phyloP scores from a whole-genome alignment of 2,797 vertebrate species.

The Scolopax bukidnonensis region DNA sequence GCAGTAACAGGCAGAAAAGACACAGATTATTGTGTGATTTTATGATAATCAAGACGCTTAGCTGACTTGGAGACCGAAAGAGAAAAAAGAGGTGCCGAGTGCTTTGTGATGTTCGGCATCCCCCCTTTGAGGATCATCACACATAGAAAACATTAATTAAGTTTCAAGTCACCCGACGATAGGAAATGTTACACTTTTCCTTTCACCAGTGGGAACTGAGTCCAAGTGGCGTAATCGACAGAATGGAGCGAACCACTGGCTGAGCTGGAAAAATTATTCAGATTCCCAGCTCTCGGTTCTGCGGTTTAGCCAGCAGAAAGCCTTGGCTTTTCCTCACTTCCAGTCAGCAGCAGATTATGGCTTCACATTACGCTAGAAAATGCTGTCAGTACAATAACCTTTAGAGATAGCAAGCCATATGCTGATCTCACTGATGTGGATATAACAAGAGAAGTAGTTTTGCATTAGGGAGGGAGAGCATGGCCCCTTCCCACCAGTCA shows the following conservation, averaged over 20 bases:
- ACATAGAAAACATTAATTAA: conserved; percentile 44
- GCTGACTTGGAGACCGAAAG: conserved; percentile 36
- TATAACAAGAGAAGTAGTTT: neutral
- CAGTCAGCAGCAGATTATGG: conserved; percentile 20
- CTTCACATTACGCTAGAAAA: neutral
- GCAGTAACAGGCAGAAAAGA: conserved; percentile 23
- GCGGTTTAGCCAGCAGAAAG: neutral
- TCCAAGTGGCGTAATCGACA: neutral
- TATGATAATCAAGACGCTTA: conserved; percentile 35
- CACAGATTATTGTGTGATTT: conserved; percentile 53
- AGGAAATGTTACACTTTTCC: conserved; percentile 30
- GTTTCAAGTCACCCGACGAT: neutral
- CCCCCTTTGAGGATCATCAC: conserved; percentile 44
- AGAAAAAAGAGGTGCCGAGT: conserved; percentile 39
- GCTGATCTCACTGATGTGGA: conserved; percentile 25
- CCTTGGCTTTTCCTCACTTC: conserved; percentile 10
- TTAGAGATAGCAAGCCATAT: conserved; percentile 57
- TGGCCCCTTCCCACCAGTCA: neutral
- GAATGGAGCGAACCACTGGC: neutral
- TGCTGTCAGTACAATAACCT: conserved; percentile 42
- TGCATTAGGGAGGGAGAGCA: neutral
- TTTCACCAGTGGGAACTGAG: conserved; percentile 22
- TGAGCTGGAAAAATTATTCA: neutral
- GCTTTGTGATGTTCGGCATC: conserved; percentile 54
- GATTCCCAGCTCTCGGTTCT: neutral